Conservation (phyloP, 2,888 invertebrate species). For the Leucozona laternaria region DNA sequence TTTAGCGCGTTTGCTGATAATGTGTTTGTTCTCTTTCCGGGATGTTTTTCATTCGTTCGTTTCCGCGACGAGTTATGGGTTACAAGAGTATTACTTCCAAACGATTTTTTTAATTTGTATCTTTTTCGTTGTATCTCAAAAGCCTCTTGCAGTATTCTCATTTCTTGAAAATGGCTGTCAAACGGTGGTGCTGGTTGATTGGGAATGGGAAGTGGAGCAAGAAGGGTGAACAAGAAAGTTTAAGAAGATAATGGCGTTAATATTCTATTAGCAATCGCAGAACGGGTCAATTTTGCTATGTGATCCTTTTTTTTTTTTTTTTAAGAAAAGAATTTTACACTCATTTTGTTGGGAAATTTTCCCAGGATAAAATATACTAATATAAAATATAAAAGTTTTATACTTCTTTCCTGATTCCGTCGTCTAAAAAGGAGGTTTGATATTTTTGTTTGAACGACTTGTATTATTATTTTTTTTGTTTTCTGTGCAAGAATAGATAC, state of each 20-base stretch:
- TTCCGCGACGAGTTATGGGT: constrained; percentile 20
- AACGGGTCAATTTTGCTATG: constrained; percentile 40
- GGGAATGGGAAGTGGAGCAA: neutral
- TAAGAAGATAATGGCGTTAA: constrained; percentile 66
- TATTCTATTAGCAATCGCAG: constrained; percentile 68
- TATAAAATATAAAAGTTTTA: constrained; percentile 28
- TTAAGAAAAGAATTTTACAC: constrained; percentile 2
- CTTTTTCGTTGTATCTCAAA: constrained; percentile 25
- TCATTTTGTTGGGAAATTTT: constrained; percentile 12
- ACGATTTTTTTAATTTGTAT: constrained; percentile 57
- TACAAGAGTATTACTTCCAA: constrained; percentile 52
- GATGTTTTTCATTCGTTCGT: constrained; percentile 7
- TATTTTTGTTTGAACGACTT: constrained; percentile 42
- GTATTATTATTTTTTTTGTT: neutral
- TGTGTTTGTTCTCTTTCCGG: constrained; percentile 18
- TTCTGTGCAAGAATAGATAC: neutral
- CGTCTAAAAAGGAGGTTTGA: neutral
- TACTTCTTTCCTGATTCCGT: constrained; percentile 8
- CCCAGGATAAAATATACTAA: neutral
- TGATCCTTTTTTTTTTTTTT: constrained; percentile 14
- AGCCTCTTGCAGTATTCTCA: neutral
- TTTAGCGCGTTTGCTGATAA: constrained; percentile 17
- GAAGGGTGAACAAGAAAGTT: constrained; percentile 31
- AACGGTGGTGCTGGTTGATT: neutral
- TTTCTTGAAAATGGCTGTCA: constrained; percentile 17